A percentile compares a stretch with the other conserved stretches of the same genome.
Conservation (phyloP, 2,797 vertebrate species). For the Tauraco hartlaubi region DNA sequence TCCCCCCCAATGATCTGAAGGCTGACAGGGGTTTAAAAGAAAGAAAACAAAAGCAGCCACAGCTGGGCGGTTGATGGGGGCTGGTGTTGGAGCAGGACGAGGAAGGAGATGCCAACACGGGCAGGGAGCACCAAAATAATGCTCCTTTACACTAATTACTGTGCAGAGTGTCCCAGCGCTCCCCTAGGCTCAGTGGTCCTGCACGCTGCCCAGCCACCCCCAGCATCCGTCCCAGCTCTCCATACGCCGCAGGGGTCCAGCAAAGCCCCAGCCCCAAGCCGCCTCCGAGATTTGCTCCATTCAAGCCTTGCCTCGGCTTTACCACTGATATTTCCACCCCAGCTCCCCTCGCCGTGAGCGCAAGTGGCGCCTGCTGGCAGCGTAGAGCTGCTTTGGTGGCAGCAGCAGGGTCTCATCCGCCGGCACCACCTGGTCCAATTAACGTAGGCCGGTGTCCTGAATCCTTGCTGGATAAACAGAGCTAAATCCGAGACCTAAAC, state of each 20-base stretch:
- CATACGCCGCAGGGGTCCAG: accelerated
- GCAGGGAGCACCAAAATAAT: accelerated
- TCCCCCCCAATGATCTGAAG: not conserved
- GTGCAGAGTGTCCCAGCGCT: accelerated
- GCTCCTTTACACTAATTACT: not conserved
- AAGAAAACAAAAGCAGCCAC: not conserved
- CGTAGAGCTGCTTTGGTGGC: too few relatives aligned
- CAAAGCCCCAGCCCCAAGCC: not conserved
- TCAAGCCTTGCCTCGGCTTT: accelerated
- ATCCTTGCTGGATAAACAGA: not conserved
- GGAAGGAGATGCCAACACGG: not conserved
- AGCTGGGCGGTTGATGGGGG: accelerated
- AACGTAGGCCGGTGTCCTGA: accelerated
- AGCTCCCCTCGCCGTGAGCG: accelerated
- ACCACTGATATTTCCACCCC: not conserved
- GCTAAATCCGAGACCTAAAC: not conserved
- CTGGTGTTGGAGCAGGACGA: accelerated
- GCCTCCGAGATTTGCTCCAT: not conserved
- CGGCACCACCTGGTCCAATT: accelerated
- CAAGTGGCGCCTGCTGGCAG: accelerated
- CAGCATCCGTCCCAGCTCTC: not conserved
- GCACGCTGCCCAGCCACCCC: accelerated
- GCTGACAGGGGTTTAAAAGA: not conserved
- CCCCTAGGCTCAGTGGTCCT: not conserved
- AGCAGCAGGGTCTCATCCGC: too few relatives aligned